Evolutionary conservation across 2,797 vertebrate genomes (phyloP).

Genomic region (Ctenosaura bakeri): DNA sequence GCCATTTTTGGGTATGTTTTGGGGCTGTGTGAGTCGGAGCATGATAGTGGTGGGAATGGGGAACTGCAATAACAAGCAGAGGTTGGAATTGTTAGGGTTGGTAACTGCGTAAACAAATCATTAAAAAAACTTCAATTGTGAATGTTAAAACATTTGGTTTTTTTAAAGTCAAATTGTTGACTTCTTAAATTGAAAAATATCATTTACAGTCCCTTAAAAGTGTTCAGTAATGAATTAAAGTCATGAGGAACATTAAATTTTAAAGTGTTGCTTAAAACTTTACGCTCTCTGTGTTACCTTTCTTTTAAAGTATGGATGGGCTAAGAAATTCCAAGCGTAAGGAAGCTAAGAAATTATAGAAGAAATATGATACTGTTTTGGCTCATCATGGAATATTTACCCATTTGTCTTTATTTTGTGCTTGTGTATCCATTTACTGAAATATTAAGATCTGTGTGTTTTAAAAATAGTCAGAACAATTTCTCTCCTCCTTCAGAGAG

Average conservation of each 20-base stretch:
- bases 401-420: neutral
- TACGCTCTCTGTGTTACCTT: neutral
- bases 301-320: neutral
- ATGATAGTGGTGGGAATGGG: neutral
- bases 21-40: neutral
- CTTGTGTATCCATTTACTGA: neutral
- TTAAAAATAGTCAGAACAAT: neutral
- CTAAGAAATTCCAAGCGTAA: neutral
- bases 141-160: too few relatives aligned
- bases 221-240: too few relatives aligned
- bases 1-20: neutral
- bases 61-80: neutral
- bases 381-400: neutral
- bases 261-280: too few relatives aligned
- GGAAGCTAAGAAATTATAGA: neutral
- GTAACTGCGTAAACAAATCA: neutral
- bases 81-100: neutral
- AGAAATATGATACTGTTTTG: neutral
- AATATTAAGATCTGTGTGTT: neutral
- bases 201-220: too few relatives aligned
- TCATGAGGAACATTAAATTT: too few relatives aligned
- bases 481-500: neutral
- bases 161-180: too few relatives aligned
- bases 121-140: neutral
- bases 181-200: too few relatives aligned